Conservation (phyloP, 2,888 invertebrate genomes). For the Sinohyriopsis cumingii region DNA sequence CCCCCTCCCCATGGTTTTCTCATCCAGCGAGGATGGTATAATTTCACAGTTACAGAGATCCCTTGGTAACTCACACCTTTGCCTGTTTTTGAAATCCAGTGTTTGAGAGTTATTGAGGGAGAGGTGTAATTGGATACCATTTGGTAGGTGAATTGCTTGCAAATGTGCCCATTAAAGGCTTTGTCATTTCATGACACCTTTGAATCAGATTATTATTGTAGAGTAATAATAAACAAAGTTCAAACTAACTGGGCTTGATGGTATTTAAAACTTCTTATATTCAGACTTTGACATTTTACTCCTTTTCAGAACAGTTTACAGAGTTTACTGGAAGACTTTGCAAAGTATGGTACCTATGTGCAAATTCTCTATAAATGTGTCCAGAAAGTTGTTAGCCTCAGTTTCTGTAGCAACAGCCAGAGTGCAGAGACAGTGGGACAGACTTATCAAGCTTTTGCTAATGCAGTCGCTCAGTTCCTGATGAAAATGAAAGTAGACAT, state of each 20-base stretch:
- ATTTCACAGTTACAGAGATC: too few relatives aligned
- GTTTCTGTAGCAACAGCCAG: slow-evolving; percentile 23
- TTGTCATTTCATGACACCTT: too few relatives aligned
- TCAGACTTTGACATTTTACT: background rate
- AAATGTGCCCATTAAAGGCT: too few relatives aligned
- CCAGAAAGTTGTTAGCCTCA: slow-evolving; percentile 27
- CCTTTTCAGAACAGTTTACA: slow-evolving; percentile 44
- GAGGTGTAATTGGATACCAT: too few relatives aligned
- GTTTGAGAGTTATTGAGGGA: too few relatives aligned
- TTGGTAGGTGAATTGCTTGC: too few relatives aligned
- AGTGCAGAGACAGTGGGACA: slow-evolving; percentile 30
- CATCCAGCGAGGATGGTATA: too few relatives aligned
- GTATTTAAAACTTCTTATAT: background rate
- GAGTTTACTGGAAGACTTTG: slow-evolving; percentile 43
- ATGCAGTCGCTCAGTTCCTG: slow-evolving; percentile 54
- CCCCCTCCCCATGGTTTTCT: too few relatives aligned
- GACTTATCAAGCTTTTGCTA: slow-evolving; percentile 65
- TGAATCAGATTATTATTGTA: too few relatives aligned
- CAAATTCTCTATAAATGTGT: slow-evolving; percentile 42
- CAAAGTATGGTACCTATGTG: slow-evolving; percentile 52
- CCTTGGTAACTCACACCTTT: too few relatives aligned
- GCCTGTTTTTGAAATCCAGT: too few relatives aligned
- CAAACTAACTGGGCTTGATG: background rate
- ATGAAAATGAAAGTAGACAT: slow-evolving; percentile 46
- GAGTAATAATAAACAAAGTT: background rate